Conservation (phyloP, 2,888 invertebrate genomes). For the Chrysolina americana region DNA sequence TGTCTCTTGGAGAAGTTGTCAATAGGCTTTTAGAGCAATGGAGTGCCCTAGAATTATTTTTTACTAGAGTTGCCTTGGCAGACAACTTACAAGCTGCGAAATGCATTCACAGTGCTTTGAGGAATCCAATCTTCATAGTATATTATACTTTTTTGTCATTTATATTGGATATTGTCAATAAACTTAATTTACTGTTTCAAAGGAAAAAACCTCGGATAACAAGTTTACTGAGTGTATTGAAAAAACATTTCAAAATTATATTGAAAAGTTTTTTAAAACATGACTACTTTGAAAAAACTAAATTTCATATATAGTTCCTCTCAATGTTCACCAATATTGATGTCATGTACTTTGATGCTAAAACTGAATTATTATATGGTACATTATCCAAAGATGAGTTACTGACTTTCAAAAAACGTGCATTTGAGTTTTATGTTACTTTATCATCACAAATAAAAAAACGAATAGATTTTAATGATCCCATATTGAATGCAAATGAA, state of each 20-base stretch:
- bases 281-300: background rate
- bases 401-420: background rate
- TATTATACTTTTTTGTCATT: background rate
- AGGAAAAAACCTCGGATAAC: background rate
- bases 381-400: conserved; percentile 1
- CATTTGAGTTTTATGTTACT: conserved; percentile 1
- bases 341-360: conserved; percentile 5
- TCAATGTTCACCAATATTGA: conserved; percentile 7
- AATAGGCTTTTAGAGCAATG: background rate
- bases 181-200: conserved; percentile 3
- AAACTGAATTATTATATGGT: conserved; percentile 4
- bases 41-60: conserved; percentile 21
- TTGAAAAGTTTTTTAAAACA: conserved; percentile 11
- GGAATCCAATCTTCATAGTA: conserved; percentile 1
- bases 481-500: conserved; percentile 6
- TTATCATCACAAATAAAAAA: conserved; percentile 6
- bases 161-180: conserved; percentile 15
- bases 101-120: conserved; percentile 11
- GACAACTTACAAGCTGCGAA: conserved; percentile 1
- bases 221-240: conserved; percentile 11
- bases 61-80: background rate
- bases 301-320: background rate
- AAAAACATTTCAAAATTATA: background rate
- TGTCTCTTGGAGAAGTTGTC: conserved; percentile 9
- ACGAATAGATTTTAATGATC: conserved; percentile 3